Base-by-base conservation (phyloP, 92 coral and sea anemone genomes). In the Parazoanthus swiftii region DNA sequence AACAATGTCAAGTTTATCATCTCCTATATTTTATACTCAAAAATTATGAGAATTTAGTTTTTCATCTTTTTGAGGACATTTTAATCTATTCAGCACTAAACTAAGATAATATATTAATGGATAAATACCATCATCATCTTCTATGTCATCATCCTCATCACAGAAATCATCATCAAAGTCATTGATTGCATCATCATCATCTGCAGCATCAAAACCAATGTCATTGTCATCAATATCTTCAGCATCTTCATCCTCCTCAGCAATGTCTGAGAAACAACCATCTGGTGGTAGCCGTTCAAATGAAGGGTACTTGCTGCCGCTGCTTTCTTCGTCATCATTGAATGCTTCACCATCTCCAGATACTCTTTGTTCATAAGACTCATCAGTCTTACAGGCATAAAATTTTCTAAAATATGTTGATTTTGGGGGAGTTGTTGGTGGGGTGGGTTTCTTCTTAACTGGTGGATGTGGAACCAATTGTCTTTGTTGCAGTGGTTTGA, bases 211-310 rank as follows among this genome's bases (percentile, higher is more conserved):
- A 86, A 80, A 87, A 68, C 58, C 92, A 5, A 93, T 94, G 37
- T 77, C 54, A 33, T 83, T 92, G 48, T 86, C 92, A 78, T 92
- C 85, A 35, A 77, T 86, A 5, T 88, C 90, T 26, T 89, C 94
- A 3, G 82, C 89, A 85, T 88, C 92, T 72, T 96, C 98, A 91
- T 95, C 96, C 75, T 95, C 98, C 66, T 95, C 98, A 20, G 98
- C 93, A n/a, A 94, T 95, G 80, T 96, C 99, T 9, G 99, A 96
- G 84, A 96, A 92, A 65, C 99, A 96, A 29, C 99, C 99, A 92
- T 96, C 99, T 8, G 98, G 98, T 18, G 99, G 99, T 85, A 95
- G 92, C 35, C 99, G 86, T 74, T 94, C 95, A 89, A 92, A 91
- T 54, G 90, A 87, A 71, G 93, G 89, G 50, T 90, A 91, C 81